Evolutionary conservation across 2,113 vertebrate species (phyloP).

Genomic region (Cisticola juncidis): DNA sequence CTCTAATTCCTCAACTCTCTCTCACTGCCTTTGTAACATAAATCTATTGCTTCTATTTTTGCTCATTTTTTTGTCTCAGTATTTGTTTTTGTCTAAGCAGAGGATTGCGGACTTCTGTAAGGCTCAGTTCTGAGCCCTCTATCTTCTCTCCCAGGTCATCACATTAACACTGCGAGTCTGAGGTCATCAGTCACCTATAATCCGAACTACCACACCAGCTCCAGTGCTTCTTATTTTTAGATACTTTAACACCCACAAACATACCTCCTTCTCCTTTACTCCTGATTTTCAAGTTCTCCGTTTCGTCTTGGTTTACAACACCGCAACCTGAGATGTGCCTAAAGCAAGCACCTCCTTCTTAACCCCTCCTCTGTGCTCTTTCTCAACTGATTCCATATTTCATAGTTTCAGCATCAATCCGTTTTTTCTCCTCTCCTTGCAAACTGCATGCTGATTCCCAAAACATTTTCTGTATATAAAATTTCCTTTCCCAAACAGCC

Average conservation of each 20-base stretch:
- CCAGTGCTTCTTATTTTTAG: background rate
- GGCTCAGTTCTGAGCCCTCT: background rate
- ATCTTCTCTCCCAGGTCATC: background rate
- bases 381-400: background rate
- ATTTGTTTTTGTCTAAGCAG: background rate
- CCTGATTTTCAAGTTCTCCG: background rate
- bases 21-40: background rate
- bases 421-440: background rate
- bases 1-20: background rate
- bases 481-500: background rate
- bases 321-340: background rate
- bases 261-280: background rate
- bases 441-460: background rate
- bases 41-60: background rate
- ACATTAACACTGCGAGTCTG: background rate
- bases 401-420: background rate
- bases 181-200: background rate
- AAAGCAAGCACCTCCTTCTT: background rate
- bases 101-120: background rate
- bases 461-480: background rate
- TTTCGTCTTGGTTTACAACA: background rate
- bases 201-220: background rate
- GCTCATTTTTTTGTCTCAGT: background rate
- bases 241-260: background rate
- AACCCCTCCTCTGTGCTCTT: background rate